Conservation (phyloP, 2,888 invertebrate genomes). For the Masnerella sp. region DNA sequence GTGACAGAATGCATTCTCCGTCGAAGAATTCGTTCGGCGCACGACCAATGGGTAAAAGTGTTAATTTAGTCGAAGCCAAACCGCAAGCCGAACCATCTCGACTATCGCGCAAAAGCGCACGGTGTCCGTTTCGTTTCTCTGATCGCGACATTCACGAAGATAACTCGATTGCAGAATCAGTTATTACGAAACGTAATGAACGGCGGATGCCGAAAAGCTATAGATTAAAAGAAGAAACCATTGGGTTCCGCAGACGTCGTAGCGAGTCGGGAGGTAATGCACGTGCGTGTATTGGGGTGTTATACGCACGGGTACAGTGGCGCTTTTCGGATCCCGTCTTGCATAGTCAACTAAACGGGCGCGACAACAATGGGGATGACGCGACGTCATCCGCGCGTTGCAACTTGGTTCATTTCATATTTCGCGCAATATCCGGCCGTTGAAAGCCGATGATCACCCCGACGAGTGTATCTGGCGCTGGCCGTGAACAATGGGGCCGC, state of each 20-base stretch:
- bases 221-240: too few species aligned
- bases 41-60: conserved; percentile 68
- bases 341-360: conserved; percentile 34
- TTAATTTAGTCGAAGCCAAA: conserved; percentile 67
- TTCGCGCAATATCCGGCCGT: conserved; percentile 33
- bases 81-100: conserved; percentile 61
- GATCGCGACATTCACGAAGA: conserved; percentile 59
- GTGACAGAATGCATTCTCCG: conserved; percentile 61
- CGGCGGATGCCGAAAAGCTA: conserved; percentile 76
- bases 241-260: conserved; percentile 61
- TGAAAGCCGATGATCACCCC: conserved; percentile 47
- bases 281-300: too few species aligned
- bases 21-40: conserved; percentile 54
- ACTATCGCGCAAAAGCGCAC: conserved; percentile 60
- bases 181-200: conserved; percentile 76
- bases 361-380: conserved; percentile 47
- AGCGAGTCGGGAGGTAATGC: too few species aligned
- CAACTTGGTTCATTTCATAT: conserved; percentile 34
- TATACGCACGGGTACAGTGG: conserved; percentile 1
- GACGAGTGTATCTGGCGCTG: conserved; percentile 39
- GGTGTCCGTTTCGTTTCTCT: conserved; percentile 61
- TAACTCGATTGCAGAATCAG: conserved; percentile 73
- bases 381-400: conserved; percentile 44
- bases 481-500: conserved; percentile 33
- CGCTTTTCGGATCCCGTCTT: conserved; percentile 40